Base-by-base conservation (phyloP, 1,140 invertebrate species). In the Drosophila miranda region DNA sequence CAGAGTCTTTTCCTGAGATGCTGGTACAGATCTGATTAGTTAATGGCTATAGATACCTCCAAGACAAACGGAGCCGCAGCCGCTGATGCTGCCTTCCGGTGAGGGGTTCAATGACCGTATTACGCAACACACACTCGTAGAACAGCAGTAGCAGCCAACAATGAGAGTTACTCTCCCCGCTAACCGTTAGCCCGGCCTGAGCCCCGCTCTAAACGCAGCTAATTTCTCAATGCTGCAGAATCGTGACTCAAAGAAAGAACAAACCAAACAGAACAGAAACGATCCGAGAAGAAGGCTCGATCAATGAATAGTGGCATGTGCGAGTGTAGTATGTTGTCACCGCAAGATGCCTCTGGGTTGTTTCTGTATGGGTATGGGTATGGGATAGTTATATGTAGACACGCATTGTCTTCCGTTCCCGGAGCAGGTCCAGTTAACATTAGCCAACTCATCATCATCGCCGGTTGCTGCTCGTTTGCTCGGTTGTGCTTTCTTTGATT, bases 101-200 rank as follows among this genome's bases (percentile, higher is more conserved):
- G n/a, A 16, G 50, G 49, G 50, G 60, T 87, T 89, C 86, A 89
- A 89, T 80, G 86, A 89, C 80, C 84, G 84, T 89, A 89, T 89
- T 89, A 89, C 84, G 84, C 84, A 89, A 89, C 82, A 52, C 74
- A 77, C 55, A 38, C 30, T 9, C 30, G 8, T 38, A 38, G 34
- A 38, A 38, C 56, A 54, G 19, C 14, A 26, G 23, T 0, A 26
- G 23, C 23, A 26, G 38, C 28, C 26, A 30, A 38, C 49, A 70
- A 77, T 72, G 46, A 71, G 68, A 77, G 63, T 68, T 69, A 71
- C 66, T 61, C 57, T 63, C 60, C 53, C 55, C 28, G 16, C 28
- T 9, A 52, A 52, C 50, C 16, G 48, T 38, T 48, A 28, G 34
- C 48, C 16, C 38, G 13, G 30, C 9, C 30, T 9, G 34, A 57